Conservation (phyloP, 2,113 vertebrate genomes). For the Bubo bubo region DNA sequence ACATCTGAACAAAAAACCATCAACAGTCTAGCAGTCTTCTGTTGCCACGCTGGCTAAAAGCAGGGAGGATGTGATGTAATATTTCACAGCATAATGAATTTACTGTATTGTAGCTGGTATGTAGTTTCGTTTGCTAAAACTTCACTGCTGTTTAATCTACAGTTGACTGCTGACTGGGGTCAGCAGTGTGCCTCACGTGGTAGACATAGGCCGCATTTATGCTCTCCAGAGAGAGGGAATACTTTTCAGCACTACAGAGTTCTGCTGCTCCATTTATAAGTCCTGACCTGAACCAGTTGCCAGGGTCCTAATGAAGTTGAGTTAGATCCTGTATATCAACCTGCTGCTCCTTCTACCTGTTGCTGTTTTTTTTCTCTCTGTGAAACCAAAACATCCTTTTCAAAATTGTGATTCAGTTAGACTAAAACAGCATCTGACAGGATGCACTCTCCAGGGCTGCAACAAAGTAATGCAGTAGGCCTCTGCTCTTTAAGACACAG, state of each 20-base stretch:
- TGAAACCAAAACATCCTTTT: not conserved
- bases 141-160: not conserved
- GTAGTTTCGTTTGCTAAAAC: not conserved
- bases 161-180: not conserved
- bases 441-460: not conserved
- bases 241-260: not conserved
- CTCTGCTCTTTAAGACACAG: not conserved
- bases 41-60: not conserved
- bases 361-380: not conserved
- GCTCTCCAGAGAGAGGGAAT: not conserved
- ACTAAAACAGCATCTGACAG: not conserved
- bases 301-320: not conserved
- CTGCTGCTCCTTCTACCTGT: not conserved
- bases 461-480: not conserved
- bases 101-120: not conserved
- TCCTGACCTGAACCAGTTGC: not conserved
- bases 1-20: not conserved
- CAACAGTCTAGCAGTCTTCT: not conserved
- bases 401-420: not conserved
- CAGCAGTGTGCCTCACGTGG: fast-evolving
- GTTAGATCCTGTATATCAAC: not conserved
- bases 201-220: not conserved
- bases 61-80: not conserved
- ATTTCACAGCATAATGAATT: not conserved
- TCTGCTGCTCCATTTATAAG: not conserved